These are phyloP conservation scores for Drosophila leontia DNA, from an alignment of 1,140 invertebrate genomes.

Conservation along the genomic window DNA sequence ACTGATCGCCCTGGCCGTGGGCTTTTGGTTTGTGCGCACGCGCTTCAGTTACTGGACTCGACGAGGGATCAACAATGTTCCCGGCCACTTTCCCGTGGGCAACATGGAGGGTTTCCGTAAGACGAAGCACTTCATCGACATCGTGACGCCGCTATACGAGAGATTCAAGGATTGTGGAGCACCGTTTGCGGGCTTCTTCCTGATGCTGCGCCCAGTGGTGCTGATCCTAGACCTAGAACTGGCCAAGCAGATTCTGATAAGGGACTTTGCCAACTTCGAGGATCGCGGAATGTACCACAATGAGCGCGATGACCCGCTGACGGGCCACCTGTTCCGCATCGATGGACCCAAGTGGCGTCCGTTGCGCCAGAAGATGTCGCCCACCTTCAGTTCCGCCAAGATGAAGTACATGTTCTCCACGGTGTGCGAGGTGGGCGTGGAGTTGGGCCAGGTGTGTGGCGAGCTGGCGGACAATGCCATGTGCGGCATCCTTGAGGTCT, in stretches of 20 bases:
- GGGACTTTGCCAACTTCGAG: conserved; percentile 87
- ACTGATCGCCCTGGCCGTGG: conserved; percentile 47
- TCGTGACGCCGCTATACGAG: conserved; percentile 61
- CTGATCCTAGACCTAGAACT: conserved; percentile 79
- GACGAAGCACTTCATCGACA: conserved; percentile 64
- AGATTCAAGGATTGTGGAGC: conserved; percentile 57
- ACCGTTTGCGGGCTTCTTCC: conserved; percentile 67
- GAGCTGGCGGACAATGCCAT: conserved; percentile 68
- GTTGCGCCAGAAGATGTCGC: conserved; percentile 87
- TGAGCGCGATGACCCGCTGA: conserved; percentile 86
- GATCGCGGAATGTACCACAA: conserved; percentile 86
- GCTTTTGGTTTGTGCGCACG: conserved; percentile 60
- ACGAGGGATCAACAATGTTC: conserved; percentile 73
- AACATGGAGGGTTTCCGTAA: conserved; percentile 58
- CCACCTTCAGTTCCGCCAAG: conserved; percentile 87
- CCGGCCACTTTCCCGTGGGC: conserved; percentile 58
- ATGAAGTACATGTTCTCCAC: conserved; percentile 87
- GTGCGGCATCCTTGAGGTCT: conserved; percentile 68
- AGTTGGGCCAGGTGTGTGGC: conserved; percentile 48
- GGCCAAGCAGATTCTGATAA: conserved; percentile 86
- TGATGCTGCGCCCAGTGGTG: conserved; percentile 62
- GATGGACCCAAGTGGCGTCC: conserved; percentile 87
- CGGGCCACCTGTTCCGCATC: conserved; percentile 86
- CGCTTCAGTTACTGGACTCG: conserved; percentile 85
- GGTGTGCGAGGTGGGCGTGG: conserved; percentile 83